phyloP scores from a whole-genome alignment of 2,888 invertebrate genomes.

The Sesia apiformis region DNA sequence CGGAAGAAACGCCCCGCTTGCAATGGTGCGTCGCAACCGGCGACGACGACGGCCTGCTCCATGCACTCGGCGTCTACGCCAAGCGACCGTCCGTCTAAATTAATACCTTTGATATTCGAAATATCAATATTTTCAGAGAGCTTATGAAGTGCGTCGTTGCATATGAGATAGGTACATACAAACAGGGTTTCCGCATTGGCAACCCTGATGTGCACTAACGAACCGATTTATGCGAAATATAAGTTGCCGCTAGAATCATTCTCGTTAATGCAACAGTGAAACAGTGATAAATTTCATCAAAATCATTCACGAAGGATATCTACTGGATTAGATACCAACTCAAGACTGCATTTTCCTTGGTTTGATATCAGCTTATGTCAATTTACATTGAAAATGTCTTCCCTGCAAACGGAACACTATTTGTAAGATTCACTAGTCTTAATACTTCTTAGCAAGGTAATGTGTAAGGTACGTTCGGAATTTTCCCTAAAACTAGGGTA shows the following conservation, averaged over 20 bases:
- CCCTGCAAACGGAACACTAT: too few relatives aligned
- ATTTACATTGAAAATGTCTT: too few relatives aligned
- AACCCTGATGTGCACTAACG: constrained; percentile 43
- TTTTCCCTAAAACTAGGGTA: too few relatives aligned
- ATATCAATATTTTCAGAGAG: constrained; percentile 68
- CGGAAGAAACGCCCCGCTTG: constrained; percentile 68
- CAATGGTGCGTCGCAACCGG: constrained; percentile 59
- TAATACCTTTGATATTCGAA: constrained; percentile 70
- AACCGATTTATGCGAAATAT: constrained; percentile 30
- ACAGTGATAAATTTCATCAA: too few relatives aligned
- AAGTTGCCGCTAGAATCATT: neutral
- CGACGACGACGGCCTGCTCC: constrained; percentile 15
- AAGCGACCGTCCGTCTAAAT: constrained; percentile 55
- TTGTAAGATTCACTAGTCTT: too few relatives aligned
- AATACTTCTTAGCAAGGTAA: too few relatives aligned
- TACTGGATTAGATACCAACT: too few relatives aligned
- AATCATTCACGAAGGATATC: too few relatives aligned
- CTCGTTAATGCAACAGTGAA: neutral
- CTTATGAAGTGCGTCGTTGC: constrained; percentile 56
- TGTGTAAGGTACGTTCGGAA: too few relatives aligned
- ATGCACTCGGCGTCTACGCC: constrained; percentile 17
- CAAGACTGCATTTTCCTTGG: too few relatives aligned
- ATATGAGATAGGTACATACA: constrained; percentile 27
- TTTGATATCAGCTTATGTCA: too few relatives aligned
- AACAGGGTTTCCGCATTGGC: constrained; percentile 54